Evolutionary conservation across 2,888 invertebrate genomes (phyloP).

Genomic region (Amiota communis): DNA sequence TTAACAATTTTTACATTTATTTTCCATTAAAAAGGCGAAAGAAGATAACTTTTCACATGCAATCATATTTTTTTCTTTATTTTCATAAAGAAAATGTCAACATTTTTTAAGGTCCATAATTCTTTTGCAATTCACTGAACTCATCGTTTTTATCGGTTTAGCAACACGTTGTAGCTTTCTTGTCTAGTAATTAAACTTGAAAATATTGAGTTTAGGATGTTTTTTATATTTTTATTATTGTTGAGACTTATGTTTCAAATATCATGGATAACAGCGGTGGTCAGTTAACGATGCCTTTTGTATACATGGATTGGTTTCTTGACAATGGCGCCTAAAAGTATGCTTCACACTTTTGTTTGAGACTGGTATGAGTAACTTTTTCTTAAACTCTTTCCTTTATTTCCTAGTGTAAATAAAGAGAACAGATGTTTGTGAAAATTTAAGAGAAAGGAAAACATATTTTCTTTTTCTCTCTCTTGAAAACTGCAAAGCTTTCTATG

Average conservation of each 20-base stretch:
- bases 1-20: not conserved
- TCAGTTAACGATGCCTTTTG: too few species aligned
- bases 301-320: constrained; percentile 21
- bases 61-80: not conserved
- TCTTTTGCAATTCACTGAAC: constrained; percentile 56
- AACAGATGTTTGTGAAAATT: not conserved
- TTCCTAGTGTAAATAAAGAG: not conserved
- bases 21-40: constrained; percentile 11
- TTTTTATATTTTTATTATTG: not conserved
- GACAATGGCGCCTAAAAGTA: constrained; percentile 49
- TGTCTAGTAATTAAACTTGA: too few species aligned
- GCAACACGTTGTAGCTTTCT: too few species aligned
- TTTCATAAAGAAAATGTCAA: constrained; percentile 38
- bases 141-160: constrained; percentile 28
- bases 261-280: constrained; percentile 10
- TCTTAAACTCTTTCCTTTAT: not conserved
- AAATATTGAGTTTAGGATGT: too few species aligned
- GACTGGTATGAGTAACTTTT: not conserved
- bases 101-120: constrained; percentile 56
- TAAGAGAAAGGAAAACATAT: not conserved
- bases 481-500: not conserved
- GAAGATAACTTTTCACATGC: constrained; percentile 25
- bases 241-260: not conserved
- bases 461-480: not conserved
- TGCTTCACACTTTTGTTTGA: constrained; percentile 41